phyloP scores from a whole-genome alignment of 2,113 vertebrate species.

The Hepsetus odoe region DNA sequence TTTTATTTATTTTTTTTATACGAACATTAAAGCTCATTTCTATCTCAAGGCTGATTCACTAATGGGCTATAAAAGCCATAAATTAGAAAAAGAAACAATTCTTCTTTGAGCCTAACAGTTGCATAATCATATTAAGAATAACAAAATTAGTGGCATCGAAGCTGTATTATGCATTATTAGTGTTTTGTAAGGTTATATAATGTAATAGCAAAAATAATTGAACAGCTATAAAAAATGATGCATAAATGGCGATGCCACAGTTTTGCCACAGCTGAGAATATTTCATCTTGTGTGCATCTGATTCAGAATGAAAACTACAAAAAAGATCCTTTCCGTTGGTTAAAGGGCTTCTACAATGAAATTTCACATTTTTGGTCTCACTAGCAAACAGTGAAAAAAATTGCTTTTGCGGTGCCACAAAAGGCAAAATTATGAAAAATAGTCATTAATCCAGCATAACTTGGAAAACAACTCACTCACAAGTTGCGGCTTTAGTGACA shows the following conservation, averaged over 20 bases:
- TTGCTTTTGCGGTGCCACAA: too few relatives aligned
- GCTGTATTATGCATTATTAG: not conserved
- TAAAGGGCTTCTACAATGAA: too few relatives aligned
- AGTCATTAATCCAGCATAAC: too few relatives aligned
- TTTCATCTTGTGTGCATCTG: not conserved
- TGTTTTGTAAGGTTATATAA: too few relatives aligned
- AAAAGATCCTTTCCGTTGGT: too few relatives aligned
- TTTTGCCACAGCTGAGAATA: not conserved
- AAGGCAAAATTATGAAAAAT: too few relatives aligned
- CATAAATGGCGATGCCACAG: constrained; percentile 20
- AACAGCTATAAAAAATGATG: not conserved
- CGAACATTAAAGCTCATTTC: not conserved
- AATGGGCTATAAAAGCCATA: not conserved
- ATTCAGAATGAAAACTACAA: not conserved
- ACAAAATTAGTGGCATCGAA: not conserved
- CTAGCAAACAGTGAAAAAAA: too few relatives aligned
- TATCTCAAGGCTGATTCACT: not conserved
- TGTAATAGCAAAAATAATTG: not conserved
- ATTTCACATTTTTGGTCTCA: too few relatives aligned
- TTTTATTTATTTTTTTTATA: too few relatives aligned
- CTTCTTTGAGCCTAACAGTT: not conserved
- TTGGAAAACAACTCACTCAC: too few relatives aligned
- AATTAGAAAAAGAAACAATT: not conserved
- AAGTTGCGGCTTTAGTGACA: too few relatives aligned
- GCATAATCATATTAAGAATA: not conserved